Evolutionary conservation across 2,113 vertebrate species (phyloP).

Genomic region (Ursus arctos): DNA sequence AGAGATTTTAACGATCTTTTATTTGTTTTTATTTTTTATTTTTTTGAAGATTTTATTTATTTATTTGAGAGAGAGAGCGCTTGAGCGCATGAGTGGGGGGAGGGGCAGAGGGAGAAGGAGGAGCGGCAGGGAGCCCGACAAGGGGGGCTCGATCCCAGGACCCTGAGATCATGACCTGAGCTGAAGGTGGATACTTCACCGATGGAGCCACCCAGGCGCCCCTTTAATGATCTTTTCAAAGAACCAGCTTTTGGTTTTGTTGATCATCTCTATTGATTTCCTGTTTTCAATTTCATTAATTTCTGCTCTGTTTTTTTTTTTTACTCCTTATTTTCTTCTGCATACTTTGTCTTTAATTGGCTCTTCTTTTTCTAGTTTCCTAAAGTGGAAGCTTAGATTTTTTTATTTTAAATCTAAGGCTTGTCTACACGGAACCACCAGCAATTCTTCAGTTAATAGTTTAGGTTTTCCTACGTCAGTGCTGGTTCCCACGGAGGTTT

Average conservation of each 20-base stretch:
- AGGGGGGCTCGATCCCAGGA: not conserved
- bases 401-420: not conserved
- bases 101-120: not conserved
- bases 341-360: not conserved
- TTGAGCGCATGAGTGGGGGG: too few species aligned
- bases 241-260: not conserved
- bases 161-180: not conserved
- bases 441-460: not conserved
- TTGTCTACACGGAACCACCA: not conserved
- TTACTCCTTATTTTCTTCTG: not conserved
- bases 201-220: not conserved
- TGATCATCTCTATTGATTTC: not conserved
- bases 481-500: not conserved
- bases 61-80: not conserved
- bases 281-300: constrained; percentile 22
- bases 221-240: not conserved
- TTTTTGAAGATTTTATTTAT: not conserved
- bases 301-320: not conserved
- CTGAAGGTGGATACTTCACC: not conserved
- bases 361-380: not conserved
- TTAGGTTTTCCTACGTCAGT: not conserved
- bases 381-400: not conserved
- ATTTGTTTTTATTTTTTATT: not conserved
- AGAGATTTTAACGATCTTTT: not conserved
- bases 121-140: not conserved